These are phyloP conservation scores for Botia almorhae DNA, from an alignment of 2,797 vertebrate species.

Conservation along the genomic window DNA sequence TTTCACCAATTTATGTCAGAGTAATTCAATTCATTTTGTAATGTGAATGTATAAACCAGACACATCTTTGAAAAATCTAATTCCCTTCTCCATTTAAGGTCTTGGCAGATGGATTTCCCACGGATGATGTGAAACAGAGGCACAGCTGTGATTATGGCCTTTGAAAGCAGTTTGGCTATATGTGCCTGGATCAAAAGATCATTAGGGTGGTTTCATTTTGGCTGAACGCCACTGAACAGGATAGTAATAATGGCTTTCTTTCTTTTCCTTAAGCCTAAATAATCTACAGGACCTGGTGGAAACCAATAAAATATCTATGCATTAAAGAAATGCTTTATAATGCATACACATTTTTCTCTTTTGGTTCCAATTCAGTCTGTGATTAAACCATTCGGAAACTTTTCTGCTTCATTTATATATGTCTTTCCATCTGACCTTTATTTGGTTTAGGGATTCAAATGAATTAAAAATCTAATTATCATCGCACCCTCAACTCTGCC, in stretches of 20 bases:
- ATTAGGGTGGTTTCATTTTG: constrained; percentile 37
- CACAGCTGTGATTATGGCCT: constrained; percentile 27
- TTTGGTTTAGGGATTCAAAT: too few species aligned
- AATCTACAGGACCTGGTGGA: constrained; percentile 3
- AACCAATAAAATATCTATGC: not conserved
- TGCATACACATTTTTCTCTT: too few species aligned
- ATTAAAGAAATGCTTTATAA: too few species aligned
- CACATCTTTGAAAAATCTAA: constrained; percentile 14
- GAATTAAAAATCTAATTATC: too few species aligned
- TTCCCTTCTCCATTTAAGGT: constrained; percentile 9
- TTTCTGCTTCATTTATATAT: too few species aligned
- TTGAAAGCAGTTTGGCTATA: constrained; percentile 31
- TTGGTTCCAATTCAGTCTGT: too few species aligned
- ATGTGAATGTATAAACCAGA: not conserved
- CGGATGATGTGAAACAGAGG: constrained; percentile 20
- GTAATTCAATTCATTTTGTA: not conserved
- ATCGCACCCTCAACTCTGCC: too few species aligned
- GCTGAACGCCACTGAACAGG: constrained; percentile 12
- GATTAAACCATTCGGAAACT: too few species aligned
- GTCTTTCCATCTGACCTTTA: too few species aligned
- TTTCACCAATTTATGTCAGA: not conserved
- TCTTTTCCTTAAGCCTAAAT: constrained; percentile 5
- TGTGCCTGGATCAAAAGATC: constrained; percentile 39
- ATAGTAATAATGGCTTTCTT: not conserved
- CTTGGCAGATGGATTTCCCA: constrained; percentile 31